phyloP scores from a whole-genome alignment of 2,888 invertebrate species.

The Perdita meconis region DNA sequence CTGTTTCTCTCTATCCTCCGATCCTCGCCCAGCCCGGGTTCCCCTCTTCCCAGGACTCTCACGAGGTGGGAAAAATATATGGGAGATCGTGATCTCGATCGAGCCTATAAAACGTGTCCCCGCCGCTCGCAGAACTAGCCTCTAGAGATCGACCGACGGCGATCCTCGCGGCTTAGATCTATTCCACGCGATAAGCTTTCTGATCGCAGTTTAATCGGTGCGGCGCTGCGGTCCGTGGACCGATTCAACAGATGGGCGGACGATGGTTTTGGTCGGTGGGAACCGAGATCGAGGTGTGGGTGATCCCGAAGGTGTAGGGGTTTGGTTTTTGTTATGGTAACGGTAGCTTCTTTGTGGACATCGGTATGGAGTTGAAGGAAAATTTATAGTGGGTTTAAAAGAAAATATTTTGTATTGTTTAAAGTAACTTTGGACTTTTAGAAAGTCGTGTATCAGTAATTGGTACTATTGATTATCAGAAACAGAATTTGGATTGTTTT shows the following conservation, averaged over 20 bases:
- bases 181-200: slow-evolving; percentile 57
- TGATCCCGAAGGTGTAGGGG: no score
- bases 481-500: no score
- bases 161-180: slow-evolving; percentile 51
- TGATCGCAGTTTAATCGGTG: slow-evolving; percentile 61
- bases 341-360: no score
- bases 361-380: no score
- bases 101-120: slow-evolving; percentile 65
- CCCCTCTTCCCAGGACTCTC: slow-evolving; percentile 3
- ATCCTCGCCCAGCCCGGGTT: slow-evolving; percentile 11
- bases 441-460: no score
- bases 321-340: no score
- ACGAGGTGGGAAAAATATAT: slow-evolving; percentile 61
- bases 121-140: slow-evolving; percentile 42
- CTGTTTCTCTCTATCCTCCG: slow-evolving; percentile 7
- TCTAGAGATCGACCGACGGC: slow-evolving; percentile 15
- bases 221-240: slow-evolving; percentile 24
- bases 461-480: no score
- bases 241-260: slow-evolving; percentile 38
- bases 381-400: no score
- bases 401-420: no score
- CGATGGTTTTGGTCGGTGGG: background rate
- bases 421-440: no score
- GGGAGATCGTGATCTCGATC: slow-evolving; percentile 75
- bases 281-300: no score